Evolutionary conservation across 2,113 vertebrate genomes (phyloP).

Genomic region (Agapornis roseicollis): DNA sequence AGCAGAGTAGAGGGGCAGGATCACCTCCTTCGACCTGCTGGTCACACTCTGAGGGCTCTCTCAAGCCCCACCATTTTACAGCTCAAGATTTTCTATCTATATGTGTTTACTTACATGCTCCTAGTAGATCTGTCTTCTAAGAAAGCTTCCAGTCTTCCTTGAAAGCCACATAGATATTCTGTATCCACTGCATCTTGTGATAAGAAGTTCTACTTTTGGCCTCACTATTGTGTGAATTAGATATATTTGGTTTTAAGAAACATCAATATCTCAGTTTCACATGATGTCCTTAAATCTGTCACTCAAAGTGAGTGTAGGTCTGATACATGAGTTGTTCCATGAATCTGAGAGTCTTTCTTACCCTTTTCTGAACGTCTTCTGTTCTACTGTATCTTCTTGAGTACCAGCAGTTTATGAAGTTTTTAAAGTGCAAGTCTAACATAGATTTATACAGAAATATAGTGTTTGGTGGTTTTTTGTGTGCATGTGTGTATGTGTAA

Average conservation of each 20-base stretch:
- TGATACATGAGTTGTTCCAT: not conserved
- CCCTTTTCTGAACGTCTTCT: not conserved
- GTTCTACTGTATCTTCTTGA: not conserved
- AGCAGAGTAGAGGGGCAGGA: no score
- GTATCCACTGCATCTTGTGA: not conserved
- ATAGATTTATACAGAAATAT: not conserved
- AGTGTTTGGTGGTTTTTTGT: not conserved
- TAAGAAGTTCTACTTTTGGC: accelerated
- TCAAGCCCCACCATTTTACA: not conserved
- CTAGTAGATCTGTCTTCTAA: not conserved
- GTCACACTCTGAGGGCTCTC: not conserved
- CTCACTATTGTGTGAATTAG: not conserved
- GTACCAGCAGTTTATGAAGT: not conserved
- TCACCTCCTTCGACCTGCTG: no score
- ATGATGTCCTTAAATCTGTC: not conserved
- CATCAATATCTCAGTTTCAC: not conserved
- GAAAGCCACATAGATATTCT: not conserved
- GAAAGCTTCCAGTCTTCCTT: not conserved
- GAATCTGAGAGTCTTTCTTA: accelerated
- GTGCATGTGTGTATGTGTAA: not conserved
- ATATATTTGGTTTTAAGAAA: not conserved
- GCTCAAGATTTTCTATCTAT: not conserved
- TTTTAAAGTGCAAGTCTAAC: not conserved
- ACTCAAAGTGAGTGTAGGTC: not conserved
- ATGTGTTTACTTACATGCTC: not conserved